phyloP scores from a whole-genome alignment of 2,888 invertebrate genomes.

The Amiota mariae region DNA sequence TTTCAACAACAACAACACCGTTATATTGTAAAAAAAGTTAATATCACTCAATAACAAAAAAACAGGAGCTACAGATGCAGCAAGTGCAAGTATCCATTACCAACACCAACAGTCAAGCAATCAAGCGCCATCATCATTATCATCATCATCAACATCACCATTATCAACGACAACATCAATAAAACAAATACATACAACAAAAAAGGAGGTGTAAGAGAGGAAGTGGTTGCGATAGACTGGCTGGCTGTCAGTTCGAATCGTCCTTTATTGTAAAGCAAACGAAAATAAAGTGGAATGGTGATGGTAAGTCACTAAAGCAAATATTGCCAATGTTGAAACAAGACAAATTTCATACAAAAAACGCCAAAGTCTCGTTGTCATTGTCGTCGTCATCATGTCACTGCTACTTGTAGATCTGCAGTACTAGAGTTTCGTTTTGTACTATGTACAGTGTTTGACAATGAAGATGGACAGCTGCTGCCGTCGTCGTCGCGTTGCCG shows the following conservation, averaged over 20 bases:
- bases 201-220: background rate
- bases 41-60: background rate
- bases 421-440: no score
- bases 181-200: constrained; percentile 42
- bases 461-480: constrained; percentile 54
- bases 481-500: background rate
- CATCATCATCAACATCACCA: constrained; percentile 49
- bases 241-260: constrained; percentile 6
- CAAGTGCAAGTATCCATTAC: constrained; percentile 11
- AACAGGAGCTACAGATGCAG: background rate
- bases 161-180: constrained; percentile 65
- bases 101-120: constrained; percentile 2
- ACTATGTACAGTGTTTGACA: background rate
- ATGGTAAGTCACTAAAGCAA: constrained; percentile 12
- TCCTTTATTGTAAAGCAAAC: background rate
- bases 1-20: constrained; percentile 19
- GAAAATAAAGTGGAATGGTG: background rate
- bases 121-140: background rate
- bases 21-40: background rate
- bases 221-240: background rate
- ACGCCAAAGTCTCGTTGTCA: constrained; percentile 51
- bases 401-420: background rate
- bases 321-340: constrained; percentile 24
- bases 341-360: constrained; percentile 18
- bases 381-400: constrained; percentile 14